Percentiles rank a stretch among this genome's conserved stretches.
Evolutionary conservation across 1,140 invertebrate species (phyloP).

Genomic region (Ylistrum balloti): DNA sequence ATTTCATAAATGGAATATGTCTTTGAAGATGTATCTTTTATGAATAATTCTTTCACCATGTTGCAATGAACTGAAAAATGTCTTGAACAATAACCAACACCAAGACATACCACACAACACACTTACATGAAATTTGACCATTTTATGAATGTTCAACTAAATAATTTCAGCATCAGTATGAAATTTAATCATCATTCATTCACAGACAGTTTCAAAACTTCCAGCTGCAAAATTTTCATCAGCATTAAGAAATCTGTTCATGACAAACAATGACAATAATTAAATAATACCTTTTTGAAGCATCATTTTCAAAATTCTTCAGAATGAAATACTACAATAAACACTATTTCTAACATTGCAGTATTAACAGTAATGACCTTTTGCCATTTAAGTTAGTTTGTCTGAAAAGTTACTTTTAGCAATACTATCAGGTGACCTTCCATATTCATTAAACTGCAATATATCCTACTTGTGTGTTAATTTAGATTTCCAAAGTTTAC

Average conservation of each 20-base stretch:
- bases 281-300: neutral
- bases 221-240: too few species aligned
- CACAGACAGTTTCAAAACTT: too few species aligned
- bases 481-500: neutral
- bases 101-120: neutral
- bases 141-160: constrained; percentile 43
- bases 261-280: neutral
- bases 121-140: constrained; percentile 57
- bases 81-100: neutral
- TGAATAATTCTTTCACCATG: constrained; percentile 17
- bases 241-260: too few species aligned
- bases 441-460: constrained; percentile 15
- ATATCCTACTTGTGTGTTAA: constrained; percentile 11
- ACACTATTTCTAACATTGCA: neutral
- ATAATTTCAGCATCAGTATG: too few species aligned
- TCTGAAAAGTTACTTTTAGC: neutral
- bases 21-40: constrained; percentile 21
- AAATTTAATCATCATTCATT: too few species aligned
- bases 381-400: neutral
- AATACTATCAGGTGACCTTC: neutral
- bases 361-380: neutral
- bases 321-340: neutral
- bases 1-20: neutral
- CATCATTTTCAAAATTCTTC: neutral
- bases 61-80: neutral